These are phyloP conservation scores for Aptenodytes patagonicus DNA, from an alignment of 2,113 vertebrate genomes.

Conservation along the genomic window DNA sequence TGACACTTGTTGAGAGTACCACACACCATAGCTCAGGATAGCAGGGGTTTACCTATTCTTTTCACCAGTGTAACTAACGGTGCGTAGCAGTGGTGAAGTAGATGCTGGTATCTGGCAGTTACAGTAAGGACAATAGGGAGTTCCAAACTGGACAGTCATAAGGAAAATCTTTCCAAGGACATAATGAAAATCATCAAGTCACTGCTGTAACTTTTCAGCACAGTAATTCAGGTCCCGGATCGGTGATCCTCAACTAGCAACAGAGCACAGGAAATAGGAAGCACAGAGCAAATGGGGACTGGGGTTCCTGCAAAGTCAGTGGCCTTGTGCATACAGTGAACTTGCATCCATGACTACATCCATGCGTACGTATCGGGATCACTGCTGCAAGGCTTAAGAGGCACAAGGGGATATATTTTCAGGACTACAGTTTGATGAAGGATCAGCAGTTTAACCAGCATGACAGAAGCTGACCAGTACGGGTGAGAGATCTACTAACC, in stretches of 20 bases:
- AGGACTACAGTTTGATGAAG: not conserved
- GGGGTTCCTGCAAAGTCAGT: not conserved
- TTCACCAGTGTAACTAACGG: not conserved
- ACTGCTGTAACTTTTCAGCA: not conserved
- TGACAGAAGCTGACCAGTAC: not conserved
- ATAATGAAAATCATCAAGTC: not conserved
- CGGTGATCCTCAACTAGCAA: not conserved
- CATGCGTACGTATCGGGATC: rapidly evolving
- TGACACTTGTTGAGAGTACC: not conserved
- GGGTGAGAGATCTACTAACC: not conserved
- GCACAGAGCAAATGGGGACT: not conserved
- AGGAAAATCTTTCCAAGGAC: not conserved
- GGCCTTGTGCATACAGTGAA: not conserved
- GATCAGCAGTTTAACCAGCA: not conserved
- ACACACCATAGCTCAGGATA: not conserved
- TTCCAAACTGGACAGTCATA: not conserved
- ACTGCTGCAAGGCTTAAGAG: not conserved
- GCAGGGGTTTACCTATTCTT: not conserved
- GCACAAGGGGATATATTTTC: not conserved
- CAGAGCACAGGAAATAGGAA: not conserved
- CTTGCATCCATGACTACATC: not conserved
- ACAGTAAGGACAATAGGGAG: not conserved
- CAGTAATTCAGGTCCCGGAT: not conserved
- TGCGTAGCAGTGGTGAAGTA: not conserved
- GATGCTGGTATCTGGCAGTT: not conserved